A percentile compares a stretch with the other conserved stretches of the same genome.
phyloP scores from a whole-genome alignment of 2,113 vertebrate genomes.

The Delphinus delphis region DNA sequence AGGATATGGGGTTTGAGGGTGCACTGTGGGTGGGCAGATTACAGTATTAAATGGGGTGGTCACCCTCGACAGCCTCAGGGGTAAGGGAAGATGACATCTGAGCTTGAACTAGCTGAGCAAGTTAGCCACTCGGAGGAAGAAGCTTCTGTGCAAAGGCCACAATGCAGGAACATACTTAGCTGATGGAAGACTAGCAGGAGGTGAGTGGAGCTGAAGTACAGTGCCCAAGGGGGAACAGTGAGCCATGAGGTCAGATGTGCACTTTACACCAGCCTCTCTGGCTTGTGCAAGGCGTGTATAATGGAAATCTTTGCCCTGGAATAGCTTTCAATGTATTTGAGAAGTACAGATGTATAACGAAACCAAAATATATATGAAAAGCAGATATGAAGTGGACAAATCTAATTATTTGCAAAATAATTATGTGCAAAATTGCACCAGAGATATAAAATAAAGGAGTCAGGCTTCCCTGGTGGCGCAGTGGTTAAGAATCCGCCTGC shows the following conservation, averaged over 20 bases:
- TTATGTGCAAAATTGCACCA: neutral
- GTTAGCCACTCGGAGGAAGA: neutral
- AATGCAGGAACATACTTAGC: neutral
- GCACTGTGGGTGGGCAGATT: neutral
- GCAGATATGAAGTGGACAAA: neutral
- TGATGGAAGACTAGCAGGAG: neutral
- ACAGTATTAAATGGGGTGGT: neutral
- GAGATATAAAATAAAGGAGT: neutral
- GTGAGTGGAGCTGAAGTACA: neutral
- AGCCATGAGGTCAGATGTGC: neutral
- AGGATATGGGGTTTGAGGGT: too few species aligned
- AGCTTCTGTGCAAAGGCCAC: neutral
- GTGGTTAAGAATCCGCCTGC: too few species aligned
- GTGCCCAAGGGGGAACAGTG: neutral
- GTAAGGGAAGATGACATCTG: neutral
- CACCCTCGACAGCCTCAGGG: neutral
- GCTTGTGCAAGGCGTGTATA: neutral
- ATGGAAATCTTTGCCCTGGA: neutral
- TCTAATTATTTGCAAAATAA: neutral
- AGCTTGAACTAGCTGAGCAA: neutral
- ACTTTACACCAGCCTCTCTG: neutral
- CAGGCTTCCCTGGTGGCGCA: neutral
- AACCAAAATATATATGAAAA: constrained; percentile 4
- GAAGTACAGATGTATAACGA: neutral
- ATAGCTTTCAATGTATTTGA: neutral